Evolutionary conservation across 2,797 vertebrate genomes (phyloP), one percentile per base, ranked within the genome.

Genomic region (Lacerta bilineata): DNA sequence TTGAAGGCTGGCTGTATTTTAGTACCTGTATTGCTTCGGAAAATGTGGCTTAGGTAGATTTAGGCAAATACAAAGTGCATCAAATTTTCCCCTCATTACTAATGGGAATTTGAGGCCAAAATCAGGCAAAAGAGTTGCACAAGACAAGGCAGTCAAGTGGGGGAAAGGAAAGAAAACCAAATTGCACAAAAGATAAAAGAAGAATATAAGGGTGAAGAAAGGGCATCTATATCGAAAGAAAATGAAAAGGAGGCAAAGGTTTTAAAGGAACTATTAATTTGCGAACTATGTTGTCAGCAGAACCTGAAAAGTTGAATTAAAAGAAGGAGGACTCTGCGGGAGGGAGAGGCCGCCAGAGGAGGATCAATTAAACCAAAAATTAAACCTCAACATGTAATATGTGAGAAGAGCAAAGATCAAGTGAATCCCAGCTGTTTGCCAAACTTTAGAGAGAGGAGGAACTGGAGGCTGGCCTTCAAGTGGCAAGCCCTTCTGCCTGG

Each of bases 301-400:
- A 83, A 77, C 76, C 7, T 61, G 23, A 82, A n/a, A 50, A 78
- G 17, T 27, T 87, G 80, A 83, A 55, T 81, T 55, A 43, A 23
- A 41, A 64, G 27, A 3, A 55, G n/a, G 20, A 77, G 36, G 36
- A 91, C 87, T 82, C 87, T 36, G 23, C 17, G 8, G 17, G 8
- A 10, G 23, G 80, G 5, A 55, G 13, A 55, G 50, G 50, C 50
- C 0, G 3, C 50, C 50, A 55, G 23, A 8, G 25, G 29, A 43
- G 81, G 81, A 85, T 69, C n/a, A 83, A 17, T 64, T 20, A 33
- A 68, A 1, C 46, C 11, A 55, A 46, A 71, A 76, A 4, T 50
- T 82, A 83, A 43, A 2, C 43, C 79, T 80, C 80, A 88, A 79
- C 84, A 10, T 80, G 81, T 74, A 84, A 87, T 79, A 74, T 46